Evolutionary conservation across 2,888 invertebrate genomes (phyloP).

Genomic region (Eumerus sabulonum): DNA sequence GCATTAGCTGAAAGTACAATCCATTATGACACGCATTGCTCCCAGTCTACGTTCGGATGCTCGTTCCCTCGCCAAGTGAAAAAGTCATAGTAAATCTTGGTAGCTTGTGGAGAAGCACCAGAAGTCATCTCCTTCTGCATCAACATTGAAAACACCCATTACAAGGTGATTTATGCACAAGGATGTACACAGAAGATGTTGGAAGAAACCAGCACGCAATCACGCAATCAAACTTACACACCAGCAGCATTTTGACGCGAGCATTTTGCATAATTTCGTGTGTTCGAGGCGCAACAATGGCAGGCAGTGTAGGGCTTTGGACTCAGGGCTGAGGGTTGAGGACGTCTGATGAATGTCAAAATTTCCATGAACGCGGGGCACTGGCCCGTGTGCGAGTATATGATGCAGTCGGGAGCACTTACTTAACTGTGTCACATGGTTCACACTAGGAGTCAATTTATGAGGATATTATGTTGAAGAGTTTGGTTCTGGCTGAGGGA

Average conservation of each 20-base stretch:
- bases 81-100: too few species aligned
- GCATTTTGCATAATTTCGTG: conserved; percentile 49
- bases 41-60: too few species aligned
- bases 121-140: too few species aligned
- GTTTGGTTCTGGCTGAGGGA: conserved; percentile 10
- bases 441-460: conserved; percentile 45
- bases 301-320: neutral
- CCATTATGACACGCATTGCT: too few species aligned
- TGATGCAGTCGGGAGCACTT: conserved; percentile 23
- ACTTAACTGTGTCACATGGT: conserved; percentile 56
- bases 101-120: too few species aligned
- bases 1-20: too few species aligned
- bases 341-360: conserved; percentile 50
- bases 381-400: neutral
- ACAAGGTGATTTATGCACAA: conserved; percentile 52
- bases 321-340: neutral
- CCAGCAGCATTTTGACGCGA: too few species aligned
- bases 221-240: too few species aligned
- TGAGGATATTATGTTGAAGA: conserved; percentile 22
- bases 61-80: too few species aligned
- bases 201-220: conserved; percentile 17
- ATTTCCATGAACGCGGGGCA: conserved; percentile 14
- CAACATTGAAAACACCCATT: conserved; percentile 34
- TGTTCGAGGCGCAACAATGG: conserved; percentile 31
- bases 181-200: conserved; percentile 13